Conservation (phyloP, 1,140 invertebrate species). For the Cotesia vestalis region DNA sequence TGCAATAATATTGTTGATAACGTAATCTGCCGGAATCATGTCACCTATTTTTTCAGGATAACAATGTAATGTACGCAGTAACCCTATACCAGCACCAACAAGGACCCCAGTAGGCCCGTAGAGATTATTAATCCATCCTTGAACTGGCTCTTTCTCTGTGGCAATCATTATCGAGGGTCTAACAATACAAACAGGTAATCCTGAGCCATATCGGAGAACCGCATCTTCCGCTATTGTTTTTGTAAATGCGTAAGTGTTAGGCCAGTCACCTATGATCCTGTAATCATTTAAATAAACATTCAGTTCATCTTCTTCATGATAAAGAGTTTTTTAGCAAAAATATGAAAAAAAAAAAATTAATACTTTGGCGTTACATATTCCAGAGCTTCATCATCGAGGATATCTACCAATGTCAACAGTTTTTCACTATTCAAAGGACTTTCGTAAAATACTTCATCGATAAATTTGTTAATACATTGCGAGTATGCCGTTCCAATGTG, state of each 20-base stretch:
- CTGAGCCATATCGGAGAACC: constrained; percentile 71
- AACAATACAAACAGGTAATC: constrained; percentile 78
- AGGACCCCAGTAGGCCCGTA: constrained; percentile 80
- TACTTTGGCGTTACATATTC: constrained; percentile 60
- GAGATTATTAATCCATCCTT: constrained; percentile 88
- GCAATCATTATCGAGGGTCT: constrained; percentile 81
- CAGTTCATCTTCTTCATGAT: not conserved
- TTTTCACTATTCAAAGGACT: constrained; percentile 62
- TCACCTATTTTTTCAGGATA: constrained; percentile 74
- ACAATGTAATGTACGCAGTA: constrained; percentile 77
- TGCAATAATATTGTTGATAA: constrained; percentile 83
- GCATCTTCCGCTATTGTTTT: constrained; percentile 84
- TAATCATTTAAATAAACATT: constrained; percentile 28
- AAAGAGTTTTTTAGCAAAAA: not conserved
- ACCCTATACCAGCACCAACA: constrained; percentile 75
- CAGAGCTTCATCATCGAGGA: constrained; percentile 58
- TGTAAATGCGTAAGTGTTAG: constrained; percentile 87
- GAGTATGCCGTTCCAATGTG: constrained; percentile 76
- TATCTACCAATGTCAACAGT: constrained; percentile 59
- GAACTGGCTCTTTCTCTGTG: constrained; percentile 75
- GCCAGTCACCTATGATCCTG: constrained; percentile 77
- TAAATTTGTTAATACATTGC: constrained; percentile 69
- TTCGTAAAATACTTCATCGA: constrained; percentile 71
- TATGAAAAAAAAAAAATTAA: constrained; percentile 35
- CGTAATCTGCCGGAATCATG: constrained; percentile 87